Conservation (phyloP, 2,888 invertebrate genomes). For the Plagodis dolabraria region DNA sequence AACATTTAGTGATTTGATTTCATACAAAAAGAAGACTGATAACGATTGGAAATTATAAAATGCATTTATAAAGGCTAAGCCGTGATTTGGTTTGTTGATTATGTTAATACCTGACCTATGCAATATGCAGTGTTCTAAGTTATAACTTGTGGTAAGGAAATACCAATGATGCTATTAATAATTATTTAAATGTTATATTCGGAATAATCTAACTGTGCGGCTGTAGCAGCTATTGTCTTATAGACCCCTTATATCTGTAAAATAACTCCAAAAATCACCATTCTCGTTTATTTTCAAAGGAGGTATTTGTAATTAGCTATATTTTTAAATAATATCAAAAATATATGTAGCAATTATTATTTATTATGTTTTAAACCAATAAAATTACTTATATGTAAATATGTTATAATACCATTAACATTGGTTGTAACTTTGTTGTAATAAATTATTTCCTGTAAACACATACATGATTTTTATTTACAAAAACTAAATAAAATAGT, state of each 20-base stretch:
- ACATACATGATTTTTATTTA: conserved; percentile 16
- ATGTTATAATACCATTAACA: conserved; percentile 15
- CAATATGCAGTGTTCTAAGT: conserved; percentile 7
- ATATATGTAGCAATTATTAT: too few relatives aligned
- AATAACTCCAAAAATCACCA: too few relatives aligned
- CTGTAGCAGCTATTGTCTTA: too few relatives aligned
- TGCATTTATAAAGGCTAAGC: conserved; percentile 37
- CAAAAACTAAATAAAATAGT: conserved; percentile 3
- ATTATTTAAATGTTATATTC: conserved; percentile 8
- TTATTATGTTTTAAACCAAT: background rate
- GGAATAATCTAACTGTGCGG: background rate
- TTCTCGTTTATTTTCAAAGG: too few relatives aligned
- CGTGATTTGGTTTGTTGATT: conserved; percentile 6
- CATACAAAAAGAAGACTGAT: conserved; percentile 35
- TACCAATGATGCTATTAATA: conserved; percentile 18
- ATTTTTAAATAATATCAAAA: too few relatives aligned
- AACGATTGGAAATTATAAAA: conserved; percentile 23
- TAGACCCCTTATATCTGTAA: too few relatives aligned
- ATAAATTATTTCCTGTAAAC: conserved; percentile 42
- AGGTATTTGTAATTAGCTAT: too few relatives aligned
- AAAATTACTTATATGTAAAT: conserved; percentile 5
- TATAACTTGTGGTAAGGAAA: conserved; percentile 23
- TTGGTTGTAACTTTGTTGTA: conserved; percentile 33
- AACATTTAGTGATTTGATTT: background rate
- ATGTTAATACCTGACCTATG: conserved; percentile 1